Base-by-base conservation (phyloP, 2,113 vertebrate genomes). In the Bufo gargarizans region DNA sequence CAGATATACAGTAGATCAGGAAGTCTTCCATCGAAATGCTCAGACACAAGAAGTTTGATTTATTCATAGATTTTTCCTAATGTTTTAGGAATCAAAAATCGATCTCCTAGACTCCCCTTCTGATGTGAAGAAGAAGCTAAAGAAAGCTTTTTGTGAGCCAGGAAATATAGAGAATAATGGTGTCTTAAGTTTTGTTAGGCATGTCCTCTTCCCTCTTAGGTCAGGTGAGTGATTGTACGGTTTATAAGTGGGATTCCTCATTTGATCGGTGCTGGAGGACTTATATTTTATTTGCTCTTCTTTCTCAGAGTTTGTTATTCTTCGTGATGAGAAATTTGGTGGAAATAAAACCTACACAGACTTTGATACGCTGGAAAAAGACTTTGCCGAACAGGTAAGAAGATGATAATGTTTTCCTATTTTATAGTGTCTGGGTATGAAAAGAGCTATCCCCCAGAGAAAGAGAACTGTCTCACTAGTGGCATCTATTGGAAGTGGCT, bases 111-210 rank as follows among this genome's bases (percentile, higher is more conserved):
- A 99, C 92, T 94, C 94, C 58, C 97, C 96, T 89, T 97, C 96
- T 81, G 97, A 99, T 0, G 96, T 99, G 88, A 99, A 98, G 94
- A 99, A 99, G 94, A 99, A 99, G 93, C 90, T 99, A 86, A 99
- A 99, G 93, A 99, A 97, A 89, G 98, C 97, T 65, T 99, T 99
- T 92, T 99, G 98, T 16, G 98, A 99, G 91, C 98, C 98, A 0
- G 98, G 98, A 4, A 99, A 99, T 0, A 94, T 99, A 90, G 95
- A 99, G 92, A 99, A 97, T 94, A 99, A 99, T 0, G 98, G 98
- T 0, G 93, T 99, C 84, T 94, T 99, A 43, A 96, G 98, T 89
- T 99, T 99, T 91, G 96, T 99, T 89, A 98, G 96, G 91, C 94
- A 98, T 0, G 98, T 99, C 58, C 92, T 99, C 88, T 99, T 99